A percentile compares a stretch with the other conserved stretches of the same genome.
These are phyloP conservation scores for Stigmatopora nigra DNA, from an alignment of 2,113 vertebrate species.

Conservation along the genomic window DNA sequence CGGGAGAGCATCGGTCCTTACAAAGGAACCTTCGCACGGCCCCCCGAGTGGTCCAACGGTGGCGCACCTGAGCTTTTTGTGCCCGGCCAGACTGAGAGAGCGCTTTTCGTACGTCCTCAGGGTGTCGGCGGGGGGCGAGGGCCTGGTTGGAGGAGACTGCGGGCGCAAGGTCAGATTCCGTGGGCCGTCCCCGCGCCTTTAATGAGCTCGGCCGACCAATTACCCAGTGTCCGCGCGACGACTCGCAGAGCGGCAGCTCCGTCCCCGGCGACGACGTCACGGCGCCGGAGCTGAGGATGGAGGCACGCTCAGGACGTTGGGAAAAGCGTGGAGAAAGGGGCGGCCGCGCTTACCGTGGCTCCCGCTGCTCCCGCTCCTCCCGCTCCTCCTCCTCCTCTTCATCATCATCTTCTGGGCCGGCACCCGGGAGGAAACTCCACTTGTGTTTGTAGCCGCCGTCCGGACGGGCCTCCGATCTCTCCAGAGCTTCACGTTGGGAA, in stretches of 20 bases:
- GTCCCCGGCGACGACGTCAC: conserved; percentile 77
- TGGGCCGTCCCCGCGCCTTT: too few relatives aligned
- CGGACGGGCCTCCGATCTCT: conserved; percentile 81
- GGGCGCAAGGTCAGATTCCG: not conserved
- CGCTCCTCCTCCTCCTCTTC: conserved; percentile 65
- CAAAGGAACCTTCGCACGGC: too few relatives aligned
- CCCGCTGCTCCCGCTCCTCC: conserved; percentile 69
- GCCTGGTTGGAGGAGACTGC: conserved; percentile 70
- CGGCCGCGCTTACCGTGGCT: conserved; percentile 77
- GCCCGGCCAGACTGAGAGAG: conserved; percentile 63
- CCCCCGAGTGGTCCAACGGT: too few relatives aligned
- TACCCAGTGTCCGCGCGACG: conserved; percentile 80
- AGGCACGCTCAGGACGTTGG: not conserved
- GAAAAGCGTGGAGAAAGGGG: not conserved
- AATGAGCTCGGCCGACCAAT: not conserved
- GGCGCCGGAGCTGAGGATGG: conserved; percentile 60
- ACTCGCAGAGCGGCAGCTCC: conserved; percentile 54
- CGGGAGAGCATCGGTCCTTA: conserved; percentile 5
- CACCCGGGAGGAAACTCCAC: conserved; percentile 86
- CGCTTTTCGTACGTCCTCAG: conserved; percentile 79
- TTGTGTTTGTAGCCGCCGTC: conserved; percentile 91
- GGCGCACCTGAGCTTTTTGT: conserved; percentile 73
- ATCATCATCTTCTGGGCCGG: conserved; percentile 78
- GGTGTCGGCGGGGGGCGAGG: conserved; percentile 64
- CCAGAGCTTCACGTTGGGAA: conserved; percentile 78